Evolutionary conservation across 2,797 vertebrate genomes (phyloP).

Genomic region (Argentina silus): DNA sequence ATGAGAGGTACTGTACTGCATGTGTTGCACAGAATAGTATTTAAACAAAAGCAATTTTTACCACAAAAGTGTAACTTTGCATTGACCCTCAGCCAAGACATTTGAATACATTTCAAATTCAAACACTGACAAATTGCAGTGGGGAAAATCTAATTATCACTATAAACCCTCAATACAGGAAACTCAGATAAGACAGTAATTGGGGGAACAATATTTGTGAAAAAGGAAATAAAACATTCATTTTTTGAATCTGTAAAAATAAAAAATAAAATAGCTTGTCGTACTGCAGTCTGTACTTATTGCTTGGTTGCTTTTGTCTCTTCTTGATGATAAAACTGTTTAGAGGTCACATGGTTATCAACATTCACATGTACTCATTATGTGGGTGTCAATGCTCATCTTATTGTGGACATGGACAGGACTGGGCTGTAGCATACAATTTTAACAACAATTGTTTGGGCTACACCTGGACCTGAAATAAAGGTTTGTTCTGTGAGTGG

Average conservation of each 20-base stretch:
- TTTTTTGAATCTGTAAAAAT: constrained; percentile 50
- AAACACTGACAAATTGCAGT: constrained; percentile 26
- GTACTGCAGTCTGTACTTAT: constrained; percentile 50
- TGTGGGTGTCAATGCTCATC: constrained; percentile 27
- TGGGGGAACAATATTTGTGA: constrained; percentile 15
- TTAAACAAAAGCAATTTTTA: not conserved
- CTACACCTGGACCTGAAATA: not conserved
- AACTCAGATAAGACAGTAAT: constrained; percentile 26
- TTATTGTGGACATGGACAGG: constrained; percentile 24
- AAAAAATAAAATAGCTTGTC: constrained; percentile 43
- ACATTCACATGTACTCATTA: constrained; percentile 39
- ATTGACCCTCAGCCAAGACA: too few species aligned
- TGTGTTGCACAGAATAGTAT: not conserved
- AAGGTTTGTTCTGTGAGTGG: not conserved
- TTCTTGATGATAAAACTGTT: constrained; percentile 39
- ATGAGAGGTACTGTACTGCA: not conserved
- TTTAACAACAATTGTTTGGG: not conserved
- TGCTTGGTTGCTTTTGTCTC: constrained; percentile 51
- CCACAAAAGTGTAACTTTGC: too few species aligned
- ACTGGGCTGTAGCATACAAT: constrained; percentile 30
- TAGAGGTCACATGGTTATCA: constrained; percentile 37
- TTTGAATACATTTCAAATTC: not conserved
- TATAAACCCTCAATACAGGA: constrained; percentile 24
- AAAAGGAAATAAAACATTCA: constrained; percentile 52
- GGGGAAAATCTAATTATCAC: constrained; percentile 20